A percentile compares a stretch with the other conserved stretches of the same genome.
These are phyloP conservation scores for Oophaga pumilio DNA, from an alignment of 2,113 vertebrate species.

Conservation along the genomic window DNA sequence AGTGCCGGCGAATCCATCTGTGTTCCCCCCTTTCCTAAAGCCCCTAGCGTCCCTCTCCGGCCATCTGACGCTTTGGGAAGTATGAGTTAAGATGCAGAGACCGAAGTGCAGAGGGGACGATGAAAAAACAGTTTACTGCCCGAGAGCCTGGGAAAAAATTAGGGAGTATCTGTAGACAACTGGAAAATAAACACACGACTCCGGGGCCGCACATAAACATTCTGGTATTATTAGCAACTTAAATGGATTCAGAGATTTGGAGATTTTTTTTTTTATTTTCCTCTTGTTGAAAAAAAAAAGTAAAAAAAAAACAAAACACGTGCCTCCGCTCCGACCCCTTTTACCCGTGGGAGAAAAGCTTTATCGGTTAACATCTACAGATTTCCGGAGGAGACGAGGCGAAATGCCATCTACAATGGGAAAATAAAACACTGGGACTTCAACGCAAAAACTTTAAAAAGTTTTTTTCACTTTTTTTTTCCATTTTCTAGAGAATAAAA, in stretches of 20 bases:
- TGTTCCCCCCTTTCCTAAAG: not conserved
- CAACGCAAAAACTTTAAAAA: not conserved
- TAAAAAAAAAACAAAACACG: conserved; percentile 13
- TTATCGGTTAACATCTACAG: conserved; percentile 53
- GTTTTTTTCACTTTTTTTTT: not conserved
- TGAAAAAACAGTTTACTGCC: conserved; percentile 18
- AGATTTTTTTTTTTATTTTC: conserved; percentile 17
- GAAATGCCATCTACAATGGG: conserved; percentile 36
- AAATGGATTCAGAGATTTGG: conserved; percentile 53
- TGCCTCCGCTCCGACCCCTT: not conserved
- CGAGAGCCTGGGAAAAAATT: conserved; percentile 72
- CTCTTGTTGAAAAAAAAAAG: not conserved
- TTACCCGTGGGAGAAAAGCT: conserved; percentile 58
- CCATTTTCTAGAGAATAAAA: not conserved
- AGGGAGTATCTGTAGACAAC: conserved; percentile 48
- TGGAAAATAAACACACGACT: conserved; percentile 70
- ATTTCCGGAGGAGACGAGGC: conserved; percentile 50
- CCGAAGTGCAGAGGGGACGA: conserved; percentile 44
- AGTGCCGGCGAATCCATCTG: not conserved
- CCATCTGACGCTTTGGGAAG: not conserved
- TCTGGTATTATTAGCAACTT: conserved; percentile 70
- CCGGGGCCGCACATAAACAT: conserved; percentile 67
- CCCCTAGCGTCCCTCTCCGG: not conserved
- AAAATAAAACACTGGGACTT: not conserved
- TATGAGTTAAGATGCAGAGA: conserved; percentile 15